phyloP scores from a whole-genome alignment of 2,888 invertebrate genomes.

The Caenorhabditis uteleia region DNA sequence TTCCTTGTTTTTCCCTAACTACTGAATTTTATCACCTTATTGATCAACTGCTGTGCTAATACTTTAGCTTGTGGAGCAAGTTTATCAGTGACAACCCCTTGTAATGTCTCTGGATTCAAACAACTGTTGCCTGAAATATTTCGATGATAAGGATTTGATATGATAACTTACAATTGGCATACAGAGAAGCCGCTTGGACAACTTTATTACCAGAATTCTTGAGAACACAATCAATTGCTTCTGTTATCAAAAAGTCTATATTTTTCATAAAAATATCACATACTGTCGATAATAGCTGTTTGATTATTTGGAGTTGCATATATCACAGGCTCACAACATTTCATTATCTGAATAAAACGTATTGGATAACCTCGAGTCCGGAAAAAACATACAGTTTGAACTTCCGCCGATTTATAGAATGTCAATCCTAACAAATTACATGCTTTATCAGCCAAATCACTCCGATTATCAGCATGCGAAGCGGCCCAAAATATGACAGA shows the following conservation, averaged over 20 bases:
- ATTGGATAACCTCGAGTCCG: background rate
- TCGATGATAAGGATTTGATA: background rate
- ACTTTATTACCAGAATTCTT: constrained; percentile 31
- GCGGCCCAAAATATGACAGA: too few relatives aligned
- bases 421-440: background rate
- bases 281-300: constrained; percentile 1
- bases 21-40: too few relatives aligned
- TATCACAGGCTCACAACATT: constrained; percentile 9
- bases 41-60: too few relatives aligned
- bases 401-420: background rate
- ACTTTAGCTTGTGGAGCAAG: constrained; percentile 8
- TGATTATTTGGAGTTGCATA: constrained; percentile 18
- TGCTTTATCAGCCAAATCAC: background rate
- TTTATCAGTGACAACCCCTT: constrained; percentile 6
- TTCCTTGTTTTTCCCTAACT: too few relatives aligned
- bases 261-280: background rate
- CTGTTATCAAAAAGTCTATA: background rate
- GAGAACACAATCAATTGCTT: constrained; percentile 10
- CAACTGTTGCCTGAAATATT: constrained; percentile 13
- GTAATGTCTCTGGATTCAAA: constrained; percentile 13
- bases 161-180: constrained; percentile 16
- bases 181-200: constrained; percentile 13
- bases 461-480: background rate
- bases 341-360: constrained; percentile 3
- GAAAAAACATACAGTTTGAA: constrained; percentile 4